A percentile compares a stretch with the other conserved stretches of the same genome.
Conservation (phyloP, 2,113 vertebrate genomes). For the Daubentonia madagascariensis region DNA sequence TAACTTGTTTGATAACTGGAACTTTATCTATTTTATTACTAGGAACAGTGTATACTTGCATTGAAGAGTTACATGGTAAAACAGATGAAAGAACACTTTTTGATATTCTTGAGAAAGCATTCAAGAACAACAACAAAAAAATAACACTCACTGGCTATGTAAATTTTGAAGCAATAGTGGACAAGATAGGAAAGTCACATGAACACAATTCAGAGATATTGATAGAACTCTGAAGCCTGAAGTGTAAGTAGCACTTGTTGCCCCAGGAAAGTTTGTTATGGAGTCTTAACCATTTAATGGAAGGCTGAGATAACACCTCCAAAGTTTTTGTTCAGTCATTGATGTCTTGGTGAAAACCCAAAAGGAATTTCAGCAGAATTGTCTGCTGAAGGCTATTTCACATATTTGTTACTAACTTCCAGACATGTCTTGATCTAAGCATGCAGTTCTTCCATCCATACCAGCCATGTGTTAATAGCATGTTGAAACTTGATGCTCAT, state of each 20-base stretch:
- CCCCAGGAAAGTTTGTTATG: not conserved
- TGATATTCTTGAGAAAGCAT: not conserved
- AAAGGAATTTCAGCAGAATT: not conserved
- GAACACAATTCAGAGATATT: not conserved
- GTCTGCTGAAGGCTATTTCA: not conserved
- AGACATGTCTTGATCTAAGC: not conserved
- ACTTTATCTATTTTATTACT: not conserved
- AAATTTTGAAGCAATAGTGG: not conserved
- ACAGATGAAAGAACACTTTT: not conserved
- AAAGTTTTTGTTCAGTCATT: not conserved
- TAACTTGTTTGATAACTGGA: not conserved
- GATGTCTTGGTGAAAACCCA: not conserved
- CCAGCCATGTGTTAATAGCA: not conserved
- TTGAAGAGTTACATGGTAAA: not conserved
- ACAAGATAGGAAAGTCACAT: fast-evolving
- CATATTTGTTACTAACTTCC: not conserved
- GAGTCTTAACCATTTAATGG: fast-evolving
- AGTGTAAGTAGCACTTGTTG: not conserved
- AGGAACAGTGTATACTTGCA: no score
- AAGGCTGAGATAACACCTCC: not conserved
- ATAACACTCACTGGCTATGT: not conserved
- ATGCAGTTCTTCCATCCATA: not conserved
- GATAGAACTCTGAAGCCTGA: not conserved
- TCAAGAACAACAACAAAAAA: not conserved
- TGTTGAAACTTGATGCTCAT: not conserved